These are phyloP conservation scores for Polypedilum vanderplanki DNA, from an alignment of 1,140 invertebrate genomes.

Conservation along the genomic window DNA sequence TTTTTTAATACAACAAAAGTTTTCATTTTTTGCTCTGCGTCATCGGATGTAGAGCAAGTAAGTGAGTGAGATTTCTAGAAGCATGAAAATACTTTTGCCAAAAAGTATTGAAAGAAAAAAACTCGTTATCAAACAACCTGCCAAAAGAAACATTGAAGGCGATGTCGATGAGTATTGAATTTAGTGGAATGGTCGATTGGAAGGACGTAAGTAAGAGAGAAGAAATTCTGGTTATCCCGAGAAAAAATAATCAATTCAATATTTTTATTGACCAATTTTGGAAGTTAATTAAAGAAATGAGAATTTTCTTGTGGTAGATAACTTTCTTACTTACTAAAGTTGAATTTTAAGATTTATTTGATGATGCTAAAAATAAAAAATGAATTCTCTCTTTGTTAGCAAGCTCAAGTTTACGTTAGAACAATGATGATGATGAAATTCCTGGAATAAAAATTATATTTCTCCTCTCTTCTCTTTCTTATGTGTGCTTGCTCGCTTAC, in stretches of 20 bases:
- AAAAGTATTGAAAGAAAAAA: background rate
- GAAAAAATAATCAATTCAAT: background rate
- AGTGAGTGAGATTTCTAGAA: background rate
- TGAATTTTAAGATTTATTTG: slow-evolving; percentile 28
- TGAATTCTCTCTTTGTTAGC: background rate
- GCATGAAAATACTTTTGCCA: background rate
- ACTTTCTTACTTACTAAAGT: background rate
- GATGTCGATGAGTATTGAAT: background rate
- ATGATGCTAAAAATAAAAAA: slow-evolving; percentile 1
- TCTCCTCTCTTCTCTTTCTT: too few relatives aligned
- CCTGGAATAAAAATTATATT: background rate
- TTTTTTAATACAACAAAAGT: background rate
- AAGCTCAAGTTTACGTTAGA: background rate
- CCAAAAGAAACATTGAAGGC: slow-evolving; percentile 7
- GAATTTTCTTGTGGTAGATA: background rate
- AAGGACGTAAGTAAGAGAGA: background rate
- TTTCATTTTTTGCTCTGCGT: background rate
- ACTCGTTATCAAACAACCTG: background rate
- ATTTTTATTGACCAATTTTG: slow-evolving; percentile 6
- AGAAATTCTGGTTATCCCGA: background rate
- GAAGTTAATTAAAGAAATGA: background rate
- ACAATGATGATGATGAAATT: slow-evolving; percentile 14
- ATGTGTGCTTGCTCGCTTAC: background rate
- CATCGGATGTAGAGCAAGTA: background rate
- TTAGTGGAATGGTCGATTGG: background rate